phyloP scores from a whole-genome alignment of 1,140 invertebrate species.

The Trichonephila clavipes region DNA sequence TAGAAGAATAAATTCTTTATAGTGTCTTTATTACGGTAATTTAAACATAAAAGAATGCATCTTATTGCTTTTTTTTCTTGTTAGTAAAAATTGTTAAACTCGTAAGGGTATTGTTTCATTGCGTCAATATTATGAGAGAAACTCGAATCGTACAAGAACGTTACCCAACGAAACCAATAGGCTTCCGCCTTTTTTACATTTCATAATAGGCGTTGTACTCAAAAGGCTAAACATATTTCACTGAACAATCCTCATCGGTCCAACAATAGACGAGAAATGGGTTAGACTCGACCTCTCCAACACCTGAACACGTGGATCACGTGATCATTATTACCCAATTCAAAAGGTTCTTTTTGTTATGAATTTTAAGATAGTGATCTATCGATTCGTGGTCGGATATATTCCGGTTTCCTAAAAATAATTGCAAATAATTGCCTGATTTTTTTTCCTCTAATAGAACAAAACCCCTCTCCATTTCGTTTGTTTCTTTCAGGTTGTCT shows the following conservation, averaged over 20 bases:
- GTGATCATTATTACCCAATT: background rate
- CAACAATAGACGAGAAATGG: background rate
- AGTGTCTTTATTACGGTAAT: background rate
- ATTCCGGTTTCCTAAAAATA: too few relatives aligned
- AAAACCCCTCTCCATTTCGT: too few relatives aligned
- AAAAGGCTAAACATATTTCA: background rate
- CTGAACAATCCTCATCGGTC: background rate
- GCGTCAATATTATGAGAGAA: background rate
- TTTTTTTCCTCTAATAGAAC: too few relatives aligned
- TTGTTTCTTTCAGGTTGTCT: too few relatives aligned
- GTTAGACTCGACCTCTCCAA: background rate
- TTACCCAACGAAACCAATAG: background rate
- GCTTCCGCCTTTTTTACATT: slow-evolving; percentile 3
- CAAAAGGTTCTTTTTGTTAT: background rate
- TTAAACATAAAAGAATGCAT: background rate
- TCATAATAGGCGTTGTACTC: slow-evolving; percentile 3
- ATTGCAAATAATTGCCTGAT: too few relatives aligned
- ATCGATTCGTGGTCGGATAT: too few relatives aligned
- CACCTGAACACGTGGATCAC: background rate
- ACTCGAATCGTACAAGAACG: background rate
- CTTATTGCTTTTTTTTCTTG: background rate
- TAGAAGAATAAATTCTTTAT: too few relatives aligned
- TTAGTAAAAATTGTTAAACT: background rate
- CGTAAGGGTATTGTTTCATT: background rate
- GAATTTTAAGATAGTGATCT: too few relatives aligned